These are phyloP conservation scores for Cheiracanthium punctorium DNA, from an alignment of 2,888 invertebrate species.

Conservation along the genomic window DNA sequence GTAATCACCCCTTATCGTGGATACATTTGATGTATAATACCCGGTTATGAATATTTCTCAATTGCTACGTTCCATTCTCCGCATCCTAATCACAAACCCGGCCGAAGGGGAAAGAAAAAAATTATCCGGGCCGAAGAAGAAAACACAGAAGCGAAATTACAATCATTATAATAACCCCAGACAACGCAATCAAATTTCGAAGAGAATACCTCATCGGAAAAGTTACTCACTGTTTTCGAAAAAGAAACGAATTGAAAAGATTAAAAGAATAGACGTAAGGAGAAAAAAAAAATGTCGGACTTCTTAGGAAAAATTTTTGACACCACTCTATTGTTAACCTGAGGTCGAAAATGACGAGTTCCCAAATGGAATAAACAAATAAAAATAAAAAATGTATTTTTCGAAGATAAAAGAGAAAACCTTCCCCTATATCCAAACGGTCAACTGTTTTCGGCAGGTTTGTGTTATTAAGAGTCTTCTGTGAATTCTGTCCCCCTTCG, in stretches of 20 bases:
- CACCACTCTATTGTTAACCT: slow-evolving; percentile 56
- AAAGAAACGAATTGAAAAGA: background rate
- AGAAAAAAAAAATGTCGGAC: slow-evolving; percentile 34
- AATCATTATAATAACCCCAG: slow-evolving; percentile 59
- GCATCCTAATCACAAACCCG: background rate
- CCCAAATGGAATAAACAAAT: slow-evolving; percentile 26
- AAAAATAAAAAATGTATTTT: slow-evolving; percentile 1
- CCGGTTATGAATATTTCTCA: slow-evolving; percentile 1
- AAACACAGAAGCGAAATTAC: slow-evolving; percentile 9
- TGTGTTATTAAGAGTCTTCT: slow-evolving; percentile 45
- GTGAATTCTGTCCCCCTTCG: background rate
- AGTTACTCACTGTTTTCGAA: slow-evolving; percentile 22
- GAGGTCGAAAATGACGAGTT: slow-evolving; percentile 62
- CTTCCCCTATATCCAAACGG: slow-evolving; percentile 43
- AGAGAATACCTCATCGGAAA: slow-evolving; percentile 38
- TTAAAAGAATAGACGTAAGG: background rate
- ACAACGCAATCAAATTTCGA: slow-evolving; percentile 28
- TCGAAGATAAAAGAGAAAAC: slow-evolving; percentile 7
- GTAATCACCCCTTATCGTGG: background rate
- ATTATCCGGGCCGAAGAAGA: background rate
- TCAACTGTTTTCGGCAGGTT: slow-evolving; percentile 67
- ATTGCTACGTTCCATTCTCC: background rate
- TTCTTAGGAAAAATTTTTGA: slow-evolving; percentile 60
- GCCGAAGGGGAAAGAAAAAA: background rate
- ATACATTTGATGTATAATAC: background rate